These are phyloP conservation scores for Trypoxylon attenuatum DNA, from an alignment of 2,888 invertebrate genomes.

Conservation along the genomic window DNA sequence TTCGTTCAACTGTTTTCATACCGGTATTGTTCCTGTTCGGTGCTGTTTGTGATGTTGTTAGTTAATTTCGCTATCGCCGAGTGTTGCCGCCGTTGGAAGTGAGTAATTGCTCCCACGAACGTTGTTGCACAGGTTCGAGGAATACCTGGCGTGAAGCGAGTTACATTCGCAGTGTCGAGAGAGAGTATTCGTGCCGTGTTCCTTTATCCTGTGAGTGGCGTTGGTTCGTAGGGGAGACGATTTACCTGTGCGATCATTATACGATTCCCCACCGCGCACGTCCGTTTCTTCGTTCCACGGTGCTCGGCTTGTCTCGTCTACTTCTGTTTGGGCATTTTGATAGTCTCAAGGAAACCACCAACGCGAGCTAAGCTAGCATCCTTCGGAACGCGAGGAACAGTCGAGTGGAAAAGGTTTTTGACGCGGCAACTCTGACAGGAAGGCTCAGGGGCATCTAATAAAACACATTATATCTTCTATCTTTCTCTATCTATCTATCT, in stretches of 20 bases:
- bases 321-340: not conserved
- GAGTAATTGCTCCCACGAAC: no score
- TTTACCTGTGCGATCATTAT: not conserved
- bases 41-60: no score
- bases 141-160: not conserved
- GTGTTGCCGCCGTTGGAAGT: no score
- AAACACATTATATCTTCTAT: not conserved
- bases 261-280: not conserved
- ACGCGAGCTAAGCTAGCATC: no score
- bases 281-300: not conserved
- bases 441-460: not conserved
- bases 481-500: slow-evolving; percentile 13
- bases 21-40: no score
- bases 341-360: no score
- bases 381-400: no score
- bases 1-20: no score
- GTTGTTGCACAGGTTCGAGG: no score
- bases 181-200: not conserved
- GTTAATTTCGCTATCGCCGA: no score
- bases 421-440: not conserved
- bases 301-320: not conserved
- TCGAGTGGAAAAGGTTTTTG: no score
- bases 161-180: not conserved
- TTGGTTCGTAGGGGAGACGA: not conserved
- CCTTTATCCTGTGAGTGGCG: not conserved